Evolutionary conservation across 2,113 vertebrate species (phyloP), one percentile per base, ranked within the genome.

Genomic region (Pygoscelis antarcticus): DNA sequence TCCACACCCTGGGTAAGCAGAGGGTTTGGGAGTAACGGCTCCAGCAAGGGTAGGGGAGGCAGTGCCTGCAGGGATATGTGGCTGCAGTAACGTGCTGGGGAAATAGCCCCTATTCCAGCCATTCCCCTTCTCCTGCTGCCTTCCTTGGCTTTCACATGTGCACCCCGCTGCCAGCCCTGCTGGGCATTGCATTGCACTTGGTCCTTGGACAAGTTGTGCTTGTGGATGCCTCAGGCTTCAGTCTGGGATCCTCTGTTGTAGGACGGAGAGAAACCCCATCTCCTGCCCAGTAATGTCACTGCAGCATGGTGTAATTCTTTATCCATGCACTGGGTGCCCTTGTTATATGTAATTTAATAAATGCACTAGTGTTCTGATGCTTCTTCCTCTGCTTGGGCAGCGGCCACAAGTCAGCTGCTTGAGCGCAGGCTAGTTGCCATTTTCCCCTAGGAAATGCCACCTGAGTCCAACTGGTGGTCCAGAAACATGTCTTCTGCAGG

Each of bases 71-170:
- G 38, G 79, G 26, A 11, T 68, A 14, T 23, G 15, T 10, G 38
- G 22, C 47, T 58, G 55, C 68, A 52, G 57, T 13, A 16, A 44
- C 0, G 0, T 17, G 34, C 16, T 11, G 34, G 44, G 58, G 16
- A 44, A 82, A 20, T 6, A 65, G 21, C 32, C 30, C 38, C 38
- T 32, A 1, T 11, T 6, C 16, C 44, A 66, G 47, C 18, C n/a
- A 20, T 30, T n/a, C 15, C 15, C n/a, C 17, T 72, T 36, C 10
- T 34, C 47, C 58, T 83, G 27, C 62, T 65, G 51, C 77, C 58
- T 70, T 36, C 74, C n/a, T 68, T 40, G 36, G 57, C 77, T 52
- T 82, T 69, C 36, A 23, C 17, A 6, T 6, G 5, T 30, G 19
- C 11, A 27, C n/a, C 12, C n/a, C 1, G 1, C 69, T 40, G 65